Conservation (phyloP, 1,140 invertebrate genomes). For the Schlechtendalia chinensis region DNA sequence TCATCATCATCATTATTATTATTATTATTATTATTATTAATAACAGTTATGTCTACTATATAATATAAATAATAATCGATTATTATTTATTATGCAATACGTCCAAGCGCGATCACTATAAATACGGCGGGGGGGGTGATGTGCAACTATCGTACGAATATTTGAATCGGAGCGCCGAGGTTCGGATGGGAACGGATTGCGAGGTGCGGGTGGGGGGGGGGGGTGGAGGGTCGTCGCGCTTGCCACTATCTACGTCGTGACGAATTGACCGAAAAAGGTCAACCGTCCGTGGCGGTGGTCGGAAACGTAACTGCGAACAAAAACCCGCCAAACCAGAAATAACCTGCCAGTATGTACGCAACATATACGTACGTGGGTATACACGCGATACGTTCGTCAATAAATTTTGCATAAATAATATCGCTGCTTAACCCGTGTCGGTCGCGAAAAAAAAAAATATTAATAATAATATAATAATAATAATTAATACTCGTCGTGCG, state of each 20-base stretch:
- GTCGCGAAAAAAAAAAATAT: no score
- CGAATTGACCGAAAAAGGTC: background rate
- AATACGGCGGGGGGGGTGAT: background rate
- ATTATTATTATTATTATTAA: no score
- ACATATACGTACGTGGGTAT: no score
- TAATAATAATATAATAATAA: no score
- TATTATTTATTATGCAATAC: background rate
- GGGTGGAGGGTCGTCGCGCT: no score
- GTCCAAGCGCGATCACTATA: background rate
- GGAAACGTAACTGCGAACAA: constrained; percentile 10
- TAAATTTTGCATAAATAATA: constrained; percentile 51
- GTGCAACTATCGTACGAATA: background rate
- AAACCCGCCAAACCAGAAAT: constrained; percentile 27
- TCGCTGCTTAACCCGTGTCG: constrained; percentile 51
- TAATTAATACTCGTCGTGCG: background rate
- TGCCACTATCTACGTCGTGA: background rate
- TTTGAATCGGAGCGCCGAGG: no score
- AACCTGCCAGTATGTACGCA: no score
- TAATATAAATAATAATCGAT: background rate
- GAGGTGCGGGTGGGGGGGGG: no score
- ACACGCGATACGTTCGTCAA: constrained; percentile 50
- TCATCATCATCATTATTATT: background rate
- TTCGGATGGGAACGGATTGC: no score
- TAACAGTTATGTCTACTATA: background rate
- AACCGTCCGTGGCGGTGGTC: background rate